Conservation (phyloP, 1,140 invertebrate genomes). For the Philopotamus ludificatus region DNA sequence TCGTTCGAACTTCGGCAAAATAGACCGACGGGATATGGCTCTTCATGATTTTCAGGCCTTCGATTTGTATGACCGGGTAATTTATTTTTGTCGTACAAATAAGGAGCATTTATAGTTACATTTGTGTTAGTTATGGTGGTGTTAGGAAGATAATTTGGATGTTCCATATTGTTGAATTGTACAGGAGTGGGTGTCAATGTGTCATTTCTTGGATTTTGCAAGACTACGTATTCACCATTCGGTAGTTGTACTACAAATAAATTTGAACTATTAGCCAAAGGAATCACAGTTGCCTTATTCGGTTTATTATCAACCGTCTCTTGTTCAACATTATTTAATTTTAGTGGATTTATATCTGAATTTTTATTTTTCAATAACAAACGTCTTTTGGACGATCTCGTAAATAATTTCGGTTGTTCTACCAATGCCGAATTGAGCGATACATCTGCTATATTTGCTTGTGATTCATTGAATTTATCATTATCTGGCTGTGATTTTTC, state of each 20-base stretch:
- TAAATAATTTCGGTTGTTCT: neutral
- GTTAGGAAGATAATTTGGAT: neutral
- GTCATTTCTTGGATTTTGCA: neutral
- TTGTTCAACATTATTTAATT: too few relatives aligned
- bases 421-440: too few relatives aligned
- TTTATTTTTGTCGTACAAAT: neutral
- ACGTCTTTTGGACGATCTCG: too few relatives aligned
- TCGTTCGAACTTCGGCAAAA: slow-evolving; percentile 23
- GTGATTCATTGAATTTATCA: neutral
- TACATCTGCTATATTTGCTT: neutral
- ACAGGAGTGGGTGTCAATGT: too few relatives aligned
- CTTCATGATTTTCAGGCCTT: neutral
- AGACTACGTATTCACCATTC: neutral
- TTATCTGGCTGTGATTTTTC: neutral
- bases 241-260: neutral
- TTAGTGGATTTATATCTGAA: too few relatives aligned
- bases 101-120: neutral
- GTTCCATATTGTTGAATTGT: neutral
- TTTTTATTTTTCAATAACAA: too few relatives aligned
- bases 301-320: too few relatives aligned
- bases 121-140: neutral
- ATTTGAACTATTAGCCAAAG: neutral
- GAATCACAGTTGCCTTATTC: neutral
- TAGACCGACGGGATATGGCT: slow-evolving; percentile 37
- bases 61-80: neutral